Percentiles rank a stretch among this genome's conserved stretches.
Conservation (phyloP, 2,113 vertebrate genomes). For the Corapipo altera region DNA sequence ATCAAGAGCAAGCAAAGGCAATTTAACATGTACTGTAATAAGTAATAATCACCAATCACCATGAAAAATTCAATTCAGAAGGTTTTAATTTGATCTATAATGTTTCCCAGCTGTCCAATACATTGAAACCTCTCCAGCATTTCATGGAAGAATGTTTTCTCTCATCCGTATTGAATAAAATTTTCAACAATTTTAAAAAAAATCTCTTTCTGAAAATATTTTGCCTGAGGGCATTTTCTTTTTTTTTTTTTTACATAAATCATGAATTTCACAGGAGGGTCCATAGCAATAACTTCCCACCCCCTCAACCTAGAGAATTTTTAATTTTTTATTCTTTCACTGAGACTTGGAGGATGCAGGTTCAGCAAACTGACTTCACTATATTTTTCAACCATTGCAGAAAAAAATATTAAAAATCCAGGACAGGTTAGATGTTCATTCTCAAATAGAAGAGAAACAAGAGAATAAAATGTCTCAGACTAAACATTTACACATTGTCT, state of each 20-base stretch:
- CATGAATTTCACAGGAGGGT: not conserved
- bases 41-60: conserved; percentile 36
- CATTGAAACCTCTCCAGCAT: not conserved
- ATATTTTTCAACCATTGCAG: conserved; percentile 4
- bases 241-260: not conserved
- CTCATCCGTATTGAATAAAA: not conserved
- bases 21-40: conserved; percentile 28
- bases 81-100: conserved; percentile 32
- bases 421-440: conserved; percentile 39
- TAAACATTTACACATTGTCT: conserved; percentile 74
- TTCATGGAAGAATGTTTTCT: conserved; percentile 4
- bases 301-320: not conserved
- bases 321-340: not conserved
- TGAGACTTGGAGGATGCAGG: not conserved
- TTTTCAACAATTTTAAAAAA: not conserved
- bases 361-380: not conserved
- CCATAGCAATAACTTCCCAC: not conserved
- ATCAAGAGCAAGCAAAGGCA: conserved; percentile 23
- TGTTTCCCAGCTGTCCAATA: not conserved
- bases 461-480: conserved; percentile 73
- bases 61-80: conserved; percentile 23
- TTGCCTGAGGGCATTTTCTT: not conserved
- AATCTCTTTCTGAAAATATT: not conserved
- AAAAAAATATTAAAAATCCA: not conserved
- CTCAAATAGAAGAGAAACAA: conserved; percentile 52